Base-by-base conservation (phyloP, 2,797 vertebrate genomes). In the Microctenopoma lineatum region DNA sequence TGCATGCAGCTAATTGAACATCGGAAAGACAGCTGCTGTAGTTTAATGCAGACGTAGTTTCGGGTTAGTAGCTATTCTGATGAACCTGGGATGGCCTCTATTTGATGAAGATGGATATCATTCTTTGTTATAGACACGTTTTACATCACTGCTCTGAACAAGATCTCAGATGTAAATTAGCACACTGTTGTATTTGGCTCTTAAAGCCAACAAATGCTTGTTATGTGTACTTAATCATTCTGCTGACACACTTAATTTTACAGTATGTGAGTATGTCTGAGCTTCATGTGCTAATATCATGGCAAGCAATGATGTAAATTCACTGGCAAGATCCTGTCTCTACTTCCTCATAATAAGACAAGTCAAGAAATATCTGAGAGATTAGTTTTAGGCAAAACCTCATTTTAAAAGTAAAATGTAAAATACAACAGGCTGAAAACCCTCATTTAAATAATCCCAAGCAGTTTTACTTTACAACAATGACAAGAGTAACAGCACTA, bases 401-500 rank as follows among this genome's bases (percentile, higher is more conserved):
- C 64, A 55, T 56, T 73, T 76, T 44, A 52, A 83, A 79, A 83
- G 70, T 18, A 52, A 84, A 71, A 81, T 59, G 64, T 62, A 59
- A 86, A 87, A 73, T 56, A 81, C 72, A 77, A 80, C 59, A 45
- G 61, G 78, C 77, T 59, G 66, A 84, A 61, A 89, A 70, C 61
- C 78, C 56, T 83, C 60, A 78, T 84, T 86, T 79, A 87, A 86
- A 90, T 84, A 84, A 87, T 84, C 85, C 81, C 76, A 91, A 93
- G 90, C 80, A 85, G 75, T 83, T 86, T 88, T 85, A 90, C 87
- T 86, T 89, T 82, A 92, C 90, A 89, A 94, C 85, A 83, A 89
- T 87, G 79, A 93, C 90, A 73, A 86, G 92, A 92, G 90, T 87
- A 93, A 94, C 92, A 91, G 93, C 95, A 94, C 93, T 86, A 90